A percentile compares a stretch with the other conserved stretches of the same genome.
These are phyloP conservation scores for Brachyptera risi DNA, from an alignment of 2,888 invertebrate genomes.

Conservation along the genomic window DNA sequence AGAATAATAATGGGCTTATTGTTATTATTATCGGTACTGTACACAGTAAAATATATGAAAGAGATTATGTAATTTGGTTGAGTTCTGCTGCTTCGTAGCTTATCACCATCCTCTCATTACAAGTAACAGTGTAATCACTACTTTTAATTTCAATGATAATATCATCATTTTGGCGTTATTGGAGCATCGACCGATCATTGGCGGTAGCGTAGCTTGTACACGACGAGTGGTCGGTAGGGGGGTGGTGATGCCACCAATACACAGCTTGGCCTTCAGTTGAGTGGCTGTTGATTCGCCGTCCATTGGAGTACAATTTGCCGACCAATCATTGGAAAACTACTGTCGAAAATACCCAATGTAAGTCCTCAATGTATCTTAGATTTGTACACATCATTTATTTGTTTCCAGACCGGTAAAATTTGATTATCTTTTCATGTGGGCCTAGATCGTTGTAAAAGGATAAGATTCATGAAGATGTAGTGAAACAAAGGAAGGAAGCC, in stretches of 20 bases:
- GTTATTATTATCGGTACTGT: no score
- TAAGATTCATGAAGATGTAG: constrained; percentile 3
- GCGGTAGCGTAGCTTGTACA: constrained; percentile 38
- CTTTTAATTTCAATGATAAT: constrained; percentile 4
- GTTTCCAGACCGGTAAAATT: constrained; percentile 34
- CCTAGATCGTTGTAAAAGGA: not conserved
- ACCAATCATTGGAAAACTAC: constrained; percentile 87
- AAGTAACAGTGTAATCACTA: no score
- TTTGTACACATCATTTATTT: constrained; percentile 41
- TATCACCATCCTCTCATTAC: no score
- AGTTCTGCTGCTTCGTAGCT: no score
- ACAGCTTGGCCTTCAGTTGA: constrained; percentile 27
- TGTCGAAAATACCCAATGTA: constrained; percentile 68
- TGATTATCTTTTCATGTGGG: constrained; percentile 30
- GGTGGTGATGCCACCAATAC: constrained; percentile 34
- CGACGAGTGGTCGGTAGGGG: constrained; percentile 56
- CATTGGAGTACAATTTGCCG: constrained; percentile 81
- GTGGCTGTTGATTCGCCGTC: constrained; percentile 55
- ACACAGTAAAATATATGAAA: no score
- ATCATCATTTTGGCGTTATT: constrained; percentile 3
- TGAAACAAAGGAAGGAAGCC: constrained; percentile 36
- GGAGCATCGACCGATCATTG: constrained; percentile 31
- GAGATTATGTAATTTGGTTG: no score
- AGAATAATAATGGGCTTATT: no score
- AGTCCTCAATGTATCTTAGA: constrained; percentile 67